A percentile compares a stretch with the other conserved stretches of the same genome.
These are phyloP conservation scores for Tenrec ecaudatus DNA, from an alignment of 2,113 vertebrate species.

Conservation along the genomic window DNA sequence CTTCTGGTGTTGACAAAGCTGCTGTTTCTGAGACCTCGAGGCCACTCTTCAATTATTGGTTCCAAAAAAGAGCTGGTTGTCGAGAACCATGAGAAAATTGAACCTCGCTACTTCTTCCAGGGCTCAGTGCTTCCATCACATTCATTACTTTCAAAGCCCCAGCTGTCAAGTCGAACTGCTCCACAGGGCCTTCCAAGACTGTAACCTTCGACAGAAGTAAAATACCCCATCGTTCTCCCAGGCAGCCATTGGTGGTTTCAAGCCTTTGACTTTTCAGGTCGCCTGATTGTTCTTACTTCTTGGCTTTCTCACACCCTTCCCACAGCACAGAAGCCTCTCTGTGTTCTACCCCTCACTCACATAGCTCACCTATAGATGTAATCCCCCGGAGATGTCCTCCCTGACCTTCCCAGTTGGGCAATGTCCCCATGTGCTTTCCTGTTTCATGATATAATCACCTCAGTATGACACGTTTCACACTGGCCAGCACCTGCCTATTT, in stretches of 20 bases:
- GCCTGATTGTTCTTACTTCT: neutral
- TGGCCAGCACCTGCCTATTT: neutral
- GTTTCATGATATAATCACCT: neutral
- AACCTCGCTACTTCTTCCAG: no score
- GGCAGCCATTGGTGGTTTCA: no score
- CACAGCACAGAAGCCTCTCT: no score
- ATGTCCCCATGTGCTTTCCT: neutral
- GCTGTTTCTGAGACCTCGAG: conserved; percentile 13
- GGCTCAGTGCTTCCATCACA: neutral
- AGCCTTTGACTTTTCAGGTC: no score
- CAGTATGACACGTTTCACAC: neutral
- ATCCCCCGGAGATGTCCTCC: neutral
- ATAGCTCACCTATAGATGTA: neutral
- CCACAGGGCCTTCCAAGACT: no score
- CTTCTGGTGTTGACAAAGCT: neutral
- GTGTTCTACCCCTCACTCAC: neutral
- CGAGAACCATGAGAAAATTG: neutral
- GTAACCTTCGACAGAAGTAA: no score
- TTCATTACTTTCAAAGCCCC: neutral
- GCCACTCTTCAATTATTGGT: neutral
- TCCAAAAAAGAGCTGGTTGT: neutral
- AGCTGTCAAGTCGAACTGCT: no score
- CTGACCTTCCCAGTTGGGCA: neutral
- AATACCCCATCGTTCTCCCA: no score
- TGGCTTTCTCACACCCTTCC: neutral